A percentile compares a stretch with the other conserved stretches of the same genome.
These are phyloP conservation scores for Alethe castanea DNA, from an alignment of 2,113 vertebrate genomes.

Conservation along the genomic window DNA sequence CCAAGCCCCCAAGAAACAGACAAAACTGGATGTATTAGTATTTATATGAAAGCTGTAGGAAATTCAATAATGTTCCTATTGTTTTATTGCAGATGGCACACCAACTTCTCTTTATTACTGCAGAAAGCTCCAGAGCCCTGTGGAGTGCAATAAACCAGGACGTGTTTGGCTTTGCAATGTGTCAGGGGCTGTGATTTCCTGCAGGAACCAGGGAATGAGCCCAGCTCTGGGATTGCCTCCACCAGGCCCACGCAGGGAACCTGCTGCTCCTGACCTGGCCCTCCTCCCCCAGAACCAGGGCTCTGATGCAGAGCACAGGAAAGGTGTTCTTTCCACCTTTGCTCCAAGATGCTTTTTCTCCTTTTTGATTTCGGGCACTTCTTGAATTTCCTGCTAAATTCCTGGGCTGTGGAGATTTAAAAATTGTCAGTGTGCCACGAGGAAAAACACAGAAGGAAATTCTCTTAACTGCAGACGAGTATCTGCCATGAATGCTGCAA, in stretches of 20 bases:
- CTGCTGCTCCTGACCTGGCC: not conserved
- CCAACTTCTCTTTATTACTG: conserved; percentile 69
- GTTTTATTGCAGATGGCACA: conserved; percentile 68
- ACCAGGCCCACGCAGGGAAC: not conserved
- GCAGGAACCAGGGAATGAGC: not conserved
- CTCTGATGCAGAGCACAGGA: not conserved
- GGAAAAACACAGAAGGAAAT: not conserved
- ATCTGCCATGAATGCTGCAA: fast-evolving
- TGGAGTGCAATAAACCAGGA: conserved; percentile 56
- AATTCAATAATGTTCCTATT: conserved; percentile 61
- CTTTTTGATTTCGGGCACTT: not conserved
- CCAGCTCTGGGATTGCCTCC: conserved; percentile 9
- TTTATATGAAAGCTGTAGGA: conserved; percentile 53
- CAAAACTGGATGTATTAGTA: conserved; percentile 23
- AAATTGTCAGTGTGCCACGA: fast-evolving
- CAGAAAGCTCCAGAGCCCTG: conserved; percentile 68
- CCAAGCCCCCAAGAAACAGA: conserved; percentile 1
- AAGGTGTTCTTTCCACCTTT: not conserved
- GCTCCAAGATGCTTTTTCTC: not conserved
- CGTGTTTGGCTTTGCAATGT: conserved; percentile 54
- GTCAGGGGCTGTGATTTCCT: conserved; percentile 57
- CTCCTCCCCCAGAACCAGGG: not conserved
- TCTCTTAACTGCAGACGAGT: not conserved
- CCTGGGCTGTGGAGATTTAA: not conserved
- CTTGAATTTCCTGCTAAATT: not conserved